phyloP scores from a whole-genome alignment of 1,140 invertebrate species.

The Pteromalus puparum region DNA sequence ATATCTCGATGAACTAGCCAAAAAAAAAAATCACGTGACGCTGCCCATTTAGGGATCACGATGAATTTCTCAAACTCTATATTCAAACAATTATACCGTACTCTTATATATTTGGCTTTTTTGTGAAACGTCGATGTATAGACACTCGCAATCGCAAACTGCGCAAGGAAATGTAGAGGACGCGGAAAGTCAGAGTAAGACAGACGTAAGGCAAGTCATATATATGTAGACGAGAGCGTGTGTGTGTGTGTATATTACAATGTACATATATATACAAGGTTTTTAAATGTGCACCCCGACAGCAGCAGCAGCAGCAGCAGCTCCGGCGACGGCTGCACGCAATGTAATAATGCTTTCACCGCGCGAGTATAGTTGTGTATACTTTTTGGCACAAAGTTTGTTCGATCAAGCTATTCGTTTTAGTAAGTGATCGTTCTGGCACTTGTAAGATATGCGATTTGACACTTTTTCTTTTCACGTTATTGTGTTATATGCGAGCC shows the following conservation, averaged over 20 bases:
- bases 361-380: neutral
- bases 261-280: neutral
- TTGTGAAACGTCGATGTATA: neutral
- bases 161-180: constrained; percentile 24
- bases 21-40: too few relatives aligned
- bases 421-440: too few relatives aligned
- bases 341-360: neutral
- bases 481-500: too few relatives aligned
- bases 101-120: neutral
- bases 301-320: too few relatives aligned
- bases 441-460: too few relatives aligned
- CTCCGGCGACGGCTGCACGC: neutral
- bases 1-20: too few relatives aligned
- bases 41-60: too few relatives aligned
- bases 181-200: constrained; percentile 33
- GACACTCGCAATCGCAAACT: constrained; percentile 39
- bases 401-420: neutral
- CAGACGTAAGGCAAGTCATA: constrained; percentile 9
- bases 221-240: neutral
- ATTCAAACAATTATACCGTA: too few relatives aligned
- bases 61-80: too few relatives aligned
- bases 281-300: neutral
- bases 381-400: neutral
- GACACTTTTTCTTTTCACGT: too few relatives aligned
- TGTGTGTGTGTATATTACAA: neutral